Conservation (phyloP, 2,888 invertebrate genomes). For the Meganola albula region DNA sequence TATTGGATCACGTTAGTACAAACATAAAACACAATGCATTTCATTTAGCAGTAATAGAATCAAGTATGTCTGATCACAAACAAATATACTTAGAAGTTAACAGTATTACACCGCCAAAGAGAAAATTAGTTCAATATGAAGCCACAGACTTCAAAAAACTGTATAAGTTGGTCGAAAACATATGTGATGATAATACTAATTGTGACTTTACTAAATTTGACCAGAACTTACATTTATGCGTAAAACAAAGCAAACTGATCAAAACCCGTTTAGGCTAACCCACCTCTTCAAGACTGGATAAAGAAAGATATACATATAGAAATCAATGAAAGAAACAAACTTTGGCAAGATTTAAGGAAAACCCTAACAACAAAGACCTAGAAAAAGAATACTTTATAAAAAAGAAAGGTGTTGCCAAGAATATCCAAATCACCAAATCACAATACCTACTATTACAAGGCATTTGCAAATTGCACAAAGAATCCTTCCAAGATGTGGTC, state of each 20-base stretch:
- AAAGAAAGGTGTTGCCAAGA: neutral
- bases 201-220: no score
- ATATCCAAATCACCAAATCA: neutral
- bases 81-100: neutral
- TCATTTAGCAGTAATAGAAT: neutral
- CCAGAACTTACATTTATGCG: neutral
- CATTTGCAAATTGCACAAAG: neutral
- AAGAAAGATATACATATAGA: neutral
- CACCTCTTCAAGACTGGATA: neutral
- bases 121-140: neutral
- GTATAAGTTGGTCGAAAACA: no score
- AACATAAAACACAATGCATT: neutral
- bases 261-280: neutral
- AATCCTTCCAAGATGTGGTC: conserved; percentile 1
- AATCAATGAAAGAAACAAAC: neutral
- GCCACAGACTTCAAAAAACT: neutral
- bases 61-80: no score
- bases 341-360: neutral
- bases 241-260: neutral
- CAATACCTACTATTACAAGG: neutral
- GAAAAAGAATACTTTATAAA: neutral
- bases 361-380: neutral
- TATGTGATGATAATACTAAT: no score
- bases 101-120: neutral
- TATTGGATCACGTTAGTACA: neutral